Evolutionary conservation across 2,113 vertebrate genomes (phyloP).

Genomic region (Ammodytes dubius): DNA sequence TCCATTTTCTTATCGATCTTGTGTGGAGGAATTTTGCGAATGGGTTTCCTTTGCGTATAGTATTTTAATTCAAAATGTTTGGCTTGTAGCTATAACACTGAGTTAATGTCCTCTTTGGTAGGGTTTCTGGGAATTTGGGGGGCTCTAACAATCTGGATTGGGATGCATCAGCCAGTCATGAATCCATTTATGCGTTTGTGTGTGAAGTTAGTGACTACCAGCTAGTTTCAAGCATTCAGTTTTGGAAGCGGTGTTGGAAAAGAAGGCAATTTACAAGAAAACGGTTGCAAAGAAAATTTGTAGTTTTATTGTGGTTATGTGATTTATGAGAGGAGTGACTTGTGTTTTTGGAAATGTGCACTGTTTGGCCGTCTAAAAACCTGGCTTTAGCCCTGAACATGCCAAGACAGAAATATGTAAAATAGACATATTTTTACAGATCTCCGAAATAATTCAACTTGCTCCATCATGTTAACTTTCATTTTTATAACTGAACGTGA

Average conservation of each 20-base stretch:
- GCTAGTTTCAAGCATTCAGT: background rate
- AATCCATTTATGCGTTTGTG: background rate
- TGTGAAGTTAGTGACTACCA: background rate
- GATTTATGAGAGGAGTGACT: too few relatives aligned
- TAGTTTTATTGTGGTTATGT: too few relatives aligned
- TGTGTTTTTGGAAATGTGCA: background rate
- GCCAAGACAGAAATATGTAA: too few relatives aligned
- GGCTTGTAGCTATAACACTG: background rate
- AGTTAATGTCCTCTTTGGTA: background rate
- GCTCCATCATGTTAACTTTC: background rate
- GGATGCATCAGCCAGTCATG: background rate
- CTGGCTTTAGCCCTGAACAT: background rate
- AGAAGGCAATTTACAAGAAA: too few relatives aligned
- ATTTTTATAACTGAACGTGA: background rate
- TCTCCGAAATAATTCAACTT: background rate
- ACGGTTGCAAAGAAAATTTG: too few relatives aligned
- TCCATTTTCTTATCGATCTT: background rate
- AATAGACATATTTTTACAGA: too few relatives aligned
- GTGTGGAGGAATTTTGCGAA: constrained; percentile 6
- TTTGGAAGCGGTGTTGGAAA: too few relatives aligned
- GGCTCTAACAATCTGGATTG: background rate
- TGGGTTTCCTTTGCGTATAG: background rate
- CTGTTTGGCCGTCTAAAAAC: background rate
- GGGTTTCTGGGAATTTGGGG: background rate
- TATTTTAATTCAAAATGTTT: background rate